phyloP scores from a whole-genome alignment of 2,797 vertebrate species.

The Ceryle rudis region DNA sequence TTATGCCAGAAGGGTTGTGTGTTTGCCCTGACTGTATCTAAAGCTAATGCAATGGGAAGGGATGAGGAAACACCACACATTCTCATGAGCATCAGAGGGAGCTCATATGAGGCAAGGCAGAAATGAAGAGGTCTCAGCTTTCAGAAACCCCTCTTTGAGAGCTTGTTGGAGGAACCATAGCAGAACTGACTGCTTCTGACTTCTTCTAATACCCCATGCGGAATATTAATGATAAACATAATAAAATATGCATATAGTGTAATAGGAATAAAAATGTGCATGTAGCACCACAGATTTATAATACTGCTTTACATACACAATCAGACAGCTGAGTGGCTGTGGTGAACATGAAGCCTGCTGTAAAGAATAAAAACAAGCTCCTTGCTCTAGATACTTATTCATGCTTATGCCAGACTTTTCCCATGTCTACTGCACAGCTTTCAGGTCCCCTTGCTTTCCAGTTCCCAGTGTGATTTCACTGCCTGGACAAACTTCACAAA shows the following conservation, averaged over 20 bases:
- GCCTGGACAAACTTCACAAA: not conserved
- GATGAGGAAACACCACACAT: not conserved
- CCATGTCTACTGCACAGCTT: not conserved
- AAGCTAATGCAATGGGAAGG: not conserved
- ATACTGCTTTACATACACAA: constrained; percentile 46
- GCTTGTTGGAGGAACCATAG: constrained; percentile 25
- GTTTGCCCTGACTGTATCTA: not conserved
- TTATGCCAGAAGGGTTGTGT: not conserved
- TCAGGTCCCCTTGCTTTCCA: not conserved
- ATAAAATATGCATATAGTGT: constrained; percentile 72
- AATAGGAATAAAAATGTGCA: constrained; percentile 64
- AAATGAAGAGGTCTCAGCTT: constrained; percentile 19
- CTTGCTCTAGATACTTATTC: not conserved
- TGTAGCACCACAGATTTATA: constrained; percentile 58
- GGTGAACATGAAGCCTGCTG: constrained; percentile 1
- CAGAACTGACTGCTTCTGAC: constrained; percentile 68
- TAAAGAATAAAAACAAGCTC: constrained; percentile 35
- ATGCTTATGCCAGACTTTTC: not conserved
- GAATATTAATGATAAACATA: constrained; percentile 74
- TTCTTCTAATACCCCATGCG: constrained; percentile 51
- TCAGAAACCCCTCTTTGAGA: not conserved
- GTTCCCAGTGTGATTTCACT: not conserved
- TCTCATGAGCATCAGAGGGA: constrained; percentile 25
- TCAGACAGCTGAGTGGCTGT: constrained; percentile 49
- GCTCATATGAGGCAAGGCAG: constrained; percentile 7